Evolutionary conservation across 1,140 invertebrate species (phyloP).

Genomic region (Samia ricini): DNA sequence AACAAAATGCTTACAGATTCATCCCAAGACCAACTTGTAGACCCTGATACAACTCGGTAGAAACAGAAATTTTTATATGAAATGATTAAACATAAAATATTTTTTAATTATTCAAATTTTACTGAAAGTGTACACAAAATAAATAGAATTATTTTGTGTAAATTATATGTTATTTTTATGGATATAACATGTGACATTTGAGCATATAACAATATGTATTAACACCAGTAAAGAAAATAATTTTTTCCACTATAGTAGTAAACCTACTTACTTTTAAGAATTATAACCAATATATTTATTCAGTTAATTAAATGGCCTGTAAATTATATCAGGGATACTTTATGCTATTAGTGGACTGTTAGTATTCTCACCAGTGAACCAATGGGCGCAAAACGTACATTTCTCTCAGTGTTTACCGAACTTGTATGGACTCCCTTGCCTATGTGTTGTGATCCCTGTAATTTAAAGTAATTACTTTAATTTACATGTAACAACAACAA

Average conservation of each 20-base stretch:
- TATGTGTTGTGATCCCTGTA: conserved; percentile 64
- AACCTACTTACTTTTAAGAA: too few species aligned
- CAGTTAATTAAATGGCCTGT: conserved; percentile 15
- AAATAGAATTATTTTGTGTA: too few species aligned
- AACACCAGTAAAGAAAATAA: too few species aligned
- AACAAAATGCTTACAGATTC: conserved; percentile 28
- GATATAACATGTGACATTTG: too few species aligned
- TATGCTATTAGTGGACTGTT: conserved; percentile 66
- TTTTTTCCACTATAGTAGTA: too few species aligned
- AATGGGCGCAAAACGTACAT: conserved; percentile 67
- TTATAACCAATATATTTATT: too few species aligned
- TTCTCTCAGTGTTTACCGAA: conserved; percentile 64
- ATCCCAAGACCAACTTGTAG: conserved; percentile 21
- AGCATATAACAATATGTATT: too few species aligned
- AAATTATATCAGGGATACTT: conserved; percentile 13
- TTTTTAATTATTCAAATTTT: not conserved
- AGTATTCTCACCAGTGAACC: conserved; percentile 72
- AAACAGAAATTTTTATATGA: not conserved
- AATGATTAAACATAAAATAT: not conserved
- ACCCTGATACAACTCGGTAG: conserved; percentile 22
- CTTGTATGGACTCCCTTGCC: conserved; percentile 63
- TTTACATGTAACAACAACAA: not conserved
- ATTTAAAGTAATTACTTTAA: not conserved
- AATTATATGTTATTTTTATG: too few species aligned
- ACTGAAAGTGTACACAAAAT: too few species aligned